These are phyloP conservation scores for Scelioninae gen. 2 DNA, from an alignment of 2,888 invertebrate species.

Conservation along the genomic window DNA sequence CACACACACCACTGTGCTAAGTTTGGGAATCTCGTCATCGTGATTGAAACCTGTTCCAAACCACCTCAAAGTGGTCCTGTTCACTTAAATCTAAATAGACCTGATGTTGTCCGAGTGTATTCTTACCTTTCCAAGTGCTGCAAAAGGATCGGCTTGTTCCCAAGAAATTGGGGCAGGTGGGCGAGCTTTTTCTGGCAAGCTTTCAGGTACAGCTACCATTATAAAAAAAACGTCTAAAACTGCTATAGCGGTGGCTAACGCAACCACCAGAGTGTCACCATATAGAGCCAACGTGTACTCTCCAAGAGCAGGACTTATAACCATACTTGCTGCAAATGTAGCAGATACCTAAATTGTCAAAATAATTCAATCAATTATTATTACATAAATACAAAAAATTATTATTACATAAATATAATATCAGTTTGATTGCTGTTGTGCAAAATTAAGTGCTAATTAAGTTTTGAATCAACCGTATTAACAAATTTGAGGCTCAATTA, in stretches of 20 bases:
- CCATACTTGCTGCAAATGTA: constrained; percentile 99
- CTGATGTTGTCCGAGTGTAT: no score
- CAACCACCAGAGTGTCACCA: constrained; percentile 84
- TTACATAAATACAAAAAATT: no score
- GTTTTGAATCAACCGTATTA: no score
- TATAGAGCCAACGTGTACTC: constrained; percentile 91
- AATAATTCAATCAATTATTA: not conserved
- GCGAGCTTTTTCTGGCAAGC: constrained; percentile 93
- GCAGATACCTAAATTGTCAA: constrained; percentile 83
- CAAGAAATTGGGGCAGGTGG: constrained; percentile 89
- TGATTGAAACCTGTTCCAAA: no score
- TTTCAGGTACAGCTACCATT: constrained; percentile 98
- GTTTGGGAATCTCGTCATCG: no score
- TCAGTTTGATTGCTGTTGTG: no score
- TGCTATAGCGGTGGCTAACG: constrained; percentile 96
- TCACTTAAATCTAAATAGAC: no score
- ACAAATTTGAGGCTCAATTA: no score
- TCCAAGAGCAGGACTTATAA: constrained; percentile 98
- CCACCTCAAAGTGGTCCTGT: no score
- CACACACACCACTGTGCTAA: no score
- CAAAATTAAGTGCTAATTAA: no score
- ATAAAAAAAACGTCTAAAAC: constrained; percentile 98
- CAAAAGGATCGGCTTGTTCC: constrained; percentile 99
- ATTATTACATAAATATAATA: no score
- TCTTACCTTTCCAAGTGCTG: constrained; percentile 78